Percentiles rank a stretch among this genome's conserved stretches.
Evolutionary conservation across 2,888 invertebrate species (phyloP).

Genomic region (Crossocerus cetratus): DNA sequence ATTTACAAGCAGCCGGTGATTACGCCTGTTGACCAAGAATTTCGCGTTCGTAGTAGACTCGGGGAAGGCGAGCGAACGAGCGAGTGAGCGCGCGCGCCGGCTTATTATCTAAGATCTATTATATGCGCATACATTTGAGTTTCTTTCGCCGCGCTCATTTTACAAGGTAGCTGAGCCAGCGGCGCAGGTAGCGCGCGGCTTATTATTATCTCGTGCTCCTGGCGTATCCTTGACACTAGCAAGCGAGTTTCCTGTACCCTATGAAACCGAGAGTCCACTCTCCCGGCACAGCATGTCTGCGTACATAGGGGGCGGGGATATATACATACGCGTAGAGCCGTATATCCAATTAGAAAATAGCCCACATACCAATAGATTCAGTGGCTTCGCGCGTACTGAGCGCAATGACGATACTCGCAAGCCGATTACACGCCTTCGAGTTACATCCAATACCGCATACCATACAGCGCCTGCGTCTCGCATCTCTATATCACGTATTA

Average conservation of each 20-base stretch:
- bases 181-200: neutral
- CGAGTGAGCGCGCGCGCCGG: neutral
- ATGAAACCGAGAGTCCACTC: neutral
- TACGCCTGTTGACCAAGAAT: too few species aligned
- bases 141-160: slow-evolving; percentile 26
- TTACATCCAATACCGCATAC: neutral
- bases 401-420: too few species aligned
- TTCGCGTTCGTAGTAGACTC: too few species aligned
- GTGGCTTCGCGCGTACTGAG: neutral
- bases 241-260: neutral
- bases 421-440: too few species aligned
- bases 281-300: too few species aligned
- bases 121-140: slow-evolving; percentile 52
- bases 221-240: slow-evolving; percentile 23
- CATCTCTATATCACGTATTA: too few species aligned
- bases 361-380: neutral
- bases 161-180: slow-evolving; percentile 21
- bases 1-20: too few species aligned
- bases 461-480: neutral
- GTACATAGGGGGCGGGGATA: too few species aligned
- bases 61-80: too few species aligned
- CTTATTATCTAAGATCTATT: slow-evolving; percentile 51
- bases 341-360: slow-evolving; percentile 3
- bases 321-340: too few species aligned
- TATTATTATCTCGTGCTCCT: slow-evolving; percentile 17